Evolutionary conservation across 1,140 invertebrate species (phyloP).

Genomic region (Anagrus nilaparvatae): DNA sequence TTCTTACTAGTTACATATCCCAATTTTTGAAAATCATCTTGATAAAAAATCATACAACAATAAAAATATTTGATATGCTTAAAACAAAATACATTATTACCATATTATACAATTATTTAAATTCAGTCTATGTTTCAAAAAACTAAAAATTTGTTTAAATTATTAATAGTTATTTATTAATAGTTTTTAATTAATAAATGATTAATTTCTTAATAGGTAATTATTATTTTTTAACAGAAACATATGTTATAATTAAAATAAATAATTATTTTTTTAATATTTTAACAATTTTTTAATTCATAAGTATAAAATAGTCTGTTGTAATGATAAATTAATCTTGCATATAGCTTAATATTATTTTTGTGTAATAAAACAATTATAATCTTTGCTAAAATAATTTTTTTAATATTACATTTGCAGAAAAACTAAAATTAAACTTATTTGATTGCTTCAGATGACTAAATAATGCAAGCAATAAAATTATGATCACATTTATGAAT

Average conservation of each 20-base stretch:
- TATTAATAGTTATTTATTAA: not conserved
- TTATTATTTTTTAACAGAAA: not conserved
- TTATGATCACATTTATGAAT: not conserved
- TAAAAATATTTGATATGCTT: not conserved
- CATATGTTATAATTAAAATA: not conserved
- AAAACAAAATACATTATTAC: conserved; percentile 1
- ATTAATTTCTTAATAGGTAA: not conserved
- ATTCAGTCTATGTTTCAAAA: not conserved
- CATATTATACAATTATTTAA: not conserved
- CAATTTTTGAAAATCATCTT: not conserved
- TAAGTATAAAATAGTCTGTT: not conserved
- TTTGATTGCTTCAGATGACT: not conserved
- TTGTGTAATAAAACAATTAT: not conserved
- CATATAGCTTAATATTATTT: not conserved
- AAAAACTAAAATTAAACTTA: not conserved
- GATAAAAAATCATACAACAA: not conserved
- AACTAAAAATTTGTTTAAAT: not conserved
- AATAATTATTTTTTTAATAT: not conserved
- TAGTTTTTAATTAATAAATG: not conserved
- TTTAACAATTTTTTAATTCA: conserved; percentile 1
- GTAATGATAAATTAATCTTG: not conserved
- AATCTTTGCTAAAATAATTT: not conserved
- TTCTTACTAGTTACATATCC: not conserved
- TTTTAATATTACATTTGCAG: not conserved
- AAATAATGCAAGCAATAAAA: conserved; percentile 2